Percentiles rank a stretch among this genome's conserved stretches.
phyloP scores from a whole-genome alignment of 2,797 vertebrate species.

The Artibeus lituratus region DNA sequence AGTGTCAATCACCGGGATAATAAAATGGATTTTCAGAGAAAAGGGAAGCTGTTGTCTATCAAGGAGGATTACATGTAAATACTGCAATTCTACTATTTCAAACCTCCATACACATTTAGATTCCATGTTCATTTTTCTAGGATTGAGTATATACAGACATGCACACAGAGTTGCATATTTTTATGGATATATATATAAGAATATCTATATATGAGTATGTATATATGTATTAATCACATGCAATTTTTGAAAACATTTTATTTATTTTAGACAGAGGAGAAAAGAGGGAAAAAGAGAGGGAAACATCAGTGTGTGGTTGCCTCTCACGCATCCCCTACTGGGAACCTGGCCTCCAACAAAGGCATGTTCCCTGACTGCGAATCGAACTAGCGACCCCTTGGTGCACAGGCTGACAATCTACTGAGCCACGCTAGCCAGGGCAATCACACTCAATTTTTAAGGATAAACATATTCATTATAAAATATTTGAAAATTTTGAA shows the following conservation, averaged over 20 bases:
- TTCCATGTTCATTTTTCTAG: background rate
- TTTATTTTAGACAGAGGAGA: too few species aligned
- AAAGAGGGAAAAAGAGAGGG: too few species aligned
- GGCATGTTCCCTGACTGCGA: too few species aligned
- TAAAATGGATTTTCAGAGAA: background rate
- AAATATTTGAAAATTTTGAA: background rate
- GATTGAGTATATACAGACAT: background rate
- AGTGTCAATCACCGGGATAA: background rate
- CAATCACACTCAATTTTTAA: background rate
- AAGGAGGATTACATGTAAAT: background rate
- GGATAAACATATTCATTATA: background rate
- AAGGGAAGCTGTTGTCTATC: accelerated
- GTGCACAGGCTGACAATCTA: too few species aligned
- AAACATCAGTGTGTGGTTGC: too few species aligned
- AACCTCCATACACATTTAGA: background rate
- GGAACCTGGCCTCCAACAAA: too few species aligned
- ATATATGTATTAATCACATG: background rate
- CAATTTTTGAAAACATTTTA: background rate
- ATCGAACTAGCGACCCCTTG: too few species aligned
- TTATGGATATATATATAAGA: background rate
- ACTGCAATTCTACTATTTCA: background rate
- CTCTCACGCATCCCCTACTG: too few species aligned
- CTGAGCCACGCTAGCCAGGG: too few species aligned
- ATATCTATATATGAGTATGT: background rate
- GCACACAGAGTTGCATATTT: background rate